Evolutionary conservation across 2,113 vertebrate genomes (phyloP).

Genomic region (Chloropsis cyanopogon): DNA sequence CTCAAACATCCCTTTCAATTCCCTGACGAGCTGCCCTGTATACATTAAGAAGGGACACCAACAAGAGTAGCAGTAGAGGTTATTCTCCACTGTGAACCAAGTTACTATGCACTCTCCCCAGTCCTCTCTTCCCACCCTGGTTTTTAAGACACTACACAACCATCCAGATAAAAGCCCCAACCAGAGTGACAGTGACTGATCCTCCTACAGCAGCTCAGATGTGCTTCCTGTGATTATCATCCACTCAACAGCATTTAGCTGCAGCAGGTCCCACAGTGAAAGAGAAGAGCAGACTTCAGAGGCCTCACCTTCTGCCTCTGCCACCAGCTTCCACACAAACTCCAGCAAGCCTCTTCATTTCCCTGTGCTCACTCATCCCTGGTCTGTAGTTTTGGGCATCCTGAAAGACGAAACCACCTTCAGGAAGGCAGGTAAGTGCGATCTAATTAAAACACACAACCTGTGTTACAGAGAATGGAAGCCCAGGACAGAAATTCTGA

Average conservation of each 20-base stretch:
- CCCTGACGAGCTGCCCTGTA: neutral
- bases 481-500: neutral
- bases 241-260: neutral
- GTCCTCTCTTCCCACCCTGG: neutral
- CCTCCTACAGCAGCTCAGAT: neutral
- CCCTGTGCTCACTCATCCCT: neutral
- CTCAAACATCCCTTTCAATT: neutral
- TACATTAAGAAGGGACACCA: neutral
- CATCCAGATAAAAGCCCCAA: neutral
- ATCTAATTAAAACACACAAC: neutral
- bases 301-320: neutral
- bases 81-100: neutral
- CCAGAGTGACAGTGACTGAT: rapidly evolving
- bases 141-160: neutral
- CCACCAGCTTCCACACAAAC: neutral
- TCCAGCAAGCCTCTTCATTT: neutral
- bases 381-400: neutral
- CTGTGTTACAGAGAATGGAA: neutral
- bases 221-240: neutral
- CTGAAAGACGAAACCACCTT: neutral
- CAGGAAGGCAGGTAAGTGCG: neutral
- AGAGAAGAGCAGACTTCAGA: neutral
- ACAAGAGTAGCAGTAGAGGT: rapidly evolving
- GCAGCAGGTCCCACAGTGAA: neutral
- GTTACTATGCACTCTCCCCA: neutral